A percentile compares a stretch with the other conserved stretches of the same genome.
These are phyloP conservation scores for Acipenser transmontanus DNA, from an alignment of 2,797 vertebrate genomes.

Conservation along the genomic window DNA sequence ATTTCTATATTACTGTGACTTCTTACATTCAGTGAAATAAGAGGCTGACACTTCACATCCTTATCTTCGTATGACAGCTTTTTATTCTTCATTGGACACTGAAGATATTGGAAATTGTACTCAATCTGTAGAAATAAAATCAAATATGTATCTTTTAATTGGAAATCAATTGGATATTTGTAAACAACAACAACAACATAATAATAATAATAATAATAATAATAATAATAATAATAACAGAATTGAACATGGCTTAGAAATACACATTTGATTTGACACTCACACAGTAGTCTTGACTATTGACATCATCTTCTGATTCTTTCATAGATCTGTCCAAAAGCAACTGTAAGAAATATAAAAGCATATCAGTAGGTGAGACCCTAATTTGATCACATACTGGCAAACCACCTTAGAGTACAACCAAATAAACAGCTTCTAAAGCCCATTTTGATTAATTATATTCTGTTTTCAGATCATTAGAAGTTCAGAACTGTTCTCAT, in stretches of 20 bases:
- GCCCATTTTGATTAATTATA: no score
- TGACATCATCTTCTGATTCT: slow-evolving; percentile 78
- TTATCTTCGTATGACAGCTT: slow-evolving; percentile 34
- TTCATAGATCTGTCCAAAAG: slow-evolving; percentile 80
- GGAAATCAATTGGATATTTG: no score
- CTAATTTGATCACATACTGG: no score
- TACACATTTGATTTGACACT: slow-evolving; percentile 23
- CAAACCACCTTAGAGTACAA: no score
- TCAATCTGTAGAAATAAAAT: slow-evolving; percentile 65
- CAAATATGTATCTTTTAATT: slow-evolving; percentile 1
- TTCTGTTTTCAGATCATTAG: no score
- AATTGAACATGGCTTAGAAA: no score
- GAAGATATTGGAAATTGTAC: slow-evolving; percentile 87
- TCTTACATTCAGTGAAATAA: slow-evolving; percentile 83
- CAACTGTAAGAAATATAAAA: slow-evolving; percentile 50
- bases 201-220: no score
- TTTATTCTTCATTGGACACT: slow-evolving; percentile 64
- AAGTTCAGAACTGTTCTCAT: no score
- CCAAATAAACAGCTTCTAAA: no score
- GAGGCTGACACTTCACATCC: slow-evolving; percentile 52
- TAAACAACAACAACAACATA: no score
- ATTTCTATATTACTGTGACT: no score
- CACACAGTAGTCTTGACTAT: slow-evolving; percentile 76
- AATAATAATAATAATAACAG: no score
- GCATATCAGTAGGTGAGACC: neutral